Conservation (phyloP, 2,797 vertebrate species). For the Staurois parvus region DNA sequence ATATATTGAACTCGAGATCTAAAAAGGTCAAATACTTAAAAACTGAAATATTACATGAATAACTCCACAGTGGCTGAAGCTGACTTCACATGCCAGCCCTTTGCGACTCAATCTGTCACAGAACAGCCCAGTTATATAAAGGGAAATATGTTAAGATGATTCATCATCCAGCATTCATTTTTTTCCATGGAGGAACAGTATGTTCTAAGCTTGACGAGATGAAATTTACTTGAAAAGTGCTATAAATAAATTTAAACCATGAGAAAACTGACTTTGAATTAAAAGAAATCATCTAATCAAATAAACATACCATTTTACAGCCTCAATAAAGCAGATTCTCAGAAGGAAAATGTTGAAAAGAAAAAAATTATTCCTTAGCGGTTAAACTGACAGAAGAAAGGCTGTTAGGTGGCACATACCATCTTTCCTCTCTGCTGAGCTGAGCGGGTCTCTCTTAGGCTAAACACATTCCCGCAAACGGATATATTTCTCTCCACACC, state of each 20-base stretch:
- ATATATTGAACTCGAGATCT: too few species aligned
- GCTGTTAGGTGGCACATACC: conserved; percentile 75
- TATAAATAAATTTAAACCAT: conserved; percentile 53
- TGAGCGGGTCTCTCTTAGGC: conserved; percentile 93
- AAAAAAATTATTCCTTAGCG: background rate
- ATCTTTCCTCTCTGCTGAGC: conserved; percentile 97
- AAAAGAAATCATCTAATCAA: conserved; percentile 7
- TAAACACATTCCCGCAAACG: conserved; percentile 96
- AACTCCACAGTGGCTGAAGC: conserved; percentile 4
- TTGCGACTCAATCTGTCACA: conserved; percentile 49
- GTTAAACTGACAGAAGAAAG: background rate
- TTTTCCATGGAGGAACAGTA: conserved; percentile 49
- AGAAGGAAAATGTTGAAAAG: background rate
- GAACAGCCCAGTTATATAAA: conserved; percentile 55
- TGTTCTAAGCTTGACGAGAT: conserved; percentile 51
- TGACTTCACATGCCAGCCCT: conserved; percentile 38
- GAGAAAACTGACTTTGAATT: conserved; percentile 30
- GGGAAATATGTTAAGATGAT: conserved; percentile 60
- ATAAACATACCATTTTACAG: conserved; percentile 6
- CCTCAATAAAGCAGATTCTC: background rate
- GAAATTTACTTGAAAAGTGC: conserved; percentile 45
- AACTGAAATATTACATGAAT: too few species aligned
- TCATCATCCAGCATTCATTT: conserved; percentile 50
- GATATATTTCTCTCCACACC: conserved; percentile 99
- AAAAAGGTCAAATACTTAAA: too few species aligned